Percentiles rank a stretch among this genome's conserved stretches.
Evolutionary conservation across 2,888 invertebrate species (phyloP).

Genomic region (Celastrina argiolus): DNA sequence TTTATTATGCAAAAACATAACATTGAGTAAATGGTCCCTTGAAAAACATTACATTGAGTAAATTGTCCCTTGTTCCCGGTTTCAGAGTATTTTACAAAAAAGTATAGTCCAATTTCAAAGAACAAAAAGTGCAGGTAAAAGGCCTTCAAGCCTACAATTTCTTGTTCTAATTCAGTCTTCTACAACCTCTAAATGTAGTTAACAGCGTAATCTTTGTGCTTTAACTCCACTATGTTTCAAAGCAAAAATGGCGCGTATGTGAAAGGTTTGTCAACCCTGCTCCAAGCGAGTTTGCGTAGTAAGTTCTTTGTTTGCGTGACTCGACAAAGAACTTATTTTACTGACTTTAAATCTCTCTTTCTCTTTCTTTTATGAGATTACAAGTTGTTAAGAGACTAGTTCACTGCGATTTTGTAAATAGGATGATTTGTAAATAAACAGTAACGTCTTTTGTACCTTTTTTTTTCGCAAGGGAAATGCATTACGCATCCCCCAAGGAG

Average conservation of each 20-base stretch:
- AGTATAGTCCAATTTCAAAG: too few species aligned
- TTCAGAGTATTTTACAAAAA: too few species aligned
- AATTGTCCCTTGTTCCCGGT: too few species aligned
- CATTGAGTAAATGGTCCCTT: too few species aligned
- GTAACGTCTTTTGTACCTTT: too few species aligned
- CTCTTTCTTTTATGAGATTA: not conserved
- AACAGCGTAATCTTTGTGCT: not conserved
- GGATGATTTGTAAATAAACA: too few species aligned
- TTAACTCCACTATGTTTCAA: not conserved
- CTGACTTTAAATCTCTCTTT: not conserved
- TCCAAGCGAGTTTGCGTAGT: constrained; percentile 6
- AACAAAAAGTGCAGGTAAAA: too few species aligned
- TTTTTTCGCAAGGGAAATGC: too few species aligned
- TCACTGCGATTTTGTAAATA: not conserved
- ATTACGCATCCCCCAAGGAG: too few species aligned
- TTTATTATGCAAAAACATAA: too few species aligned
- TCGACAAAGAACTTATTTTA: not conserved
- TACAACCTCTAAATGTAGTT: not conserved
- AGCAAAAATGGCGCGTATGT: constrained; percentile 9
- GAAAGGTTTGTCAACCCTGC: constrained; percentile 4
- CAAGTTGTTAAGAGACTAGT: not conserved
- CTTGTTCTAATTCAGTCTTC: not conserved
- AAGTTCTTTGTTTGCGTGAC: constrained; percentile 18
- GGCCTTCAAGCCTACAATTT: too few species aligned
- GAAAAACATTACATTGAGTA: too few species aligned